Evolutionary conservation across 2,888 invertebrate species (phyloP), one percentile per base, ranked within the genome.

Genomic region (Anarsia innoxiella): DNA sequence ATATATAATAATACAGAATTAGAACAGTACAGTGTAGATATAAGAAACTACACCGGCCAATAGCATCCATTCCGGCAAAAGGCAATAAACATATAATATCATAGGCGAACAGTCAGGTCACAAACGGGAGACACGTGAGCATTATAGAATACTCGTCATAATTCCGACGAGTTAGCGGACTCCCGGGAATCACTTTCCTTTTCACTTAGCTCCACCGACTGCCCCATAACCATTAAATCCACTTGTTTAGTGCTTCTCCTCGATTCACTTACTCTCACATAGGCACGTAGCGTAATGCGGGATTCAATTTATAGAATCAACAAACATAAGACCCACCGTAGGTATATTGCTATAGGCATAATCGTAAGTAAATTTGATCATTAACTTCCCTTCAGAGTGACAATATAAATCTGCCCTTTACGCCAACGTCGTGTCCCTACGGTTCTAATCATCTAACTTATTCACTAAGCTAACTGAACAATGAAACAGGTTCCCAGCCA

Each of bases 201-300:
- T 76, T 76, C 78, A 76, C 77, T 75, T 70, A 75, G 64, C 61
- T 57, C 66, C 62, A 64, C 66, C 59, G 66, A 73, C 70, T 64
- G 63, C 66, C 64, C 59, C 63, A 72, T 75, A 71, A 72, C 66
- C 72, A 70, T 79, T 76, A 76, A 69, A 70, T 69, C 62, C 62
- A 53, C 59, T 66, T 71, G 70, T 77, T 77, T 73, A 77, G 67
- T 61, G 56, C 67, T 54, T 25, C 19, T 19, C 25, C 8, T 25
- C 25, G n/a, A n/a, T 25, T 25, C 25, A n/a, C n/a, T n/a, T 3
- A 19, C 3, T 6, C 19, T 19, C 6, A 6, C 19, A n/a, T n/a
- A n/a, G n/a, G n/a, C n/a, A n/a, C n/a, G n/a, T n/a, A n/a, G n/a
- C n/a, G n/a, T n/a, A n/a, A n/a, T n/a, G n/a, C n/a, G n/a, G n/a